Evolutionary conservation across 1,140 invertebrate species (phyloP).

Genomic region (Drosophila repletoides): DNA sequence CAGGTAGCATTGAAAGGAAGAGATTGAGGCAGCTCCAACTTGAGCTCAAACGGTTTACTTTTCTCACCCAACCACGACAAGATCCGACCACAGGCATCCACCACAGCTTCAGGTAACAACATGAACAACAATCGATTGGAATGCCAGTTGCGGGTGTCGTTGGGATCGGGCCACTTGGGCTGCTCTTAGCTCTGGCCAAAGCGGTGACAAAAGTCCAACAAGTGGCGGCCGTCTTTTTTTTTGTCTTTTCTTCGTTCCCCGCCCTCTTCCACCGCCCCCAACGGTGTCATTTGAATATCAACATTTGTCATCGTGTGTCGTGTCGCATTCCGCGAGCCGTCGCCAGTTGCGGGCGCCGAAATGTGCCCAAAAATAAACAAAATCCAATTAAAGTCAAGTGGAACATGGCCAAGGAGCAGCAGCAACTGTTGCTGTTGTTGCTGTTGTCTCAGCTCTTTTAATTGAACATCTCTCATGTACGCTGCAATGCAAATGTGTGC

Average conservation of each 20-base stretch:
- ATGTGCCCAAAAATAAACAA: constrained; percentile 73
- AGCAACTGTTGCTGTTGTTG: constrained; percentile 24
- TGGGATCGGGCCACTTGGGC: constrained; percentile 10
- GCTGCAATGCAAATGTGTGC: constrained; percentile 64
- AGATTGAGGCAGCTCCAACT: constrained; percentile 22
- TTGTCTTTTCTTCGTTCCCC: background rate
- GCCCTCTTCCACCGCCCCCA: constrained; percentile 47
- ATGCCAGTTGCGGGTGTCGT: constrained; percentile 62
- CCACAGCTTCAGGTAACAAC: no score
- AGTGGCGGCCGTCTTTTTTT: constrained; percentile 26
- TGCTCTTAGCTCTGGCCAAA: constrained; percentile 3
- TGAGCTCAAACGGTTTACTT: constrained; percentile 55
- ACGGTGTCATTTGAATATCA: constrained; percentile 76
- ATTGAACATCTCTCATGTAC: constrained; percentile 65
- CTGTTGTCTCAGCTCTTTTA: constrained; percentile 59
- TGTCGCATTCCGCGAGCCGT: constrained; percentile 61
- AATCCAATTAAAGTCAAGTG: constrained; percentile 79
- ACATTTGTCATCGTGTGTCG: constrained; percentile 79
- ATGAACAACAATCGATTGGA: constrained; percentile 71
- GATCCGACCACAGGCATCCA: constrained; percentile 46
- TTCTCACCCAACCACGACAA: constrained; percentile 52
- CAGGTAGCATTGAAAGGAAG: constrained; percentile 42
- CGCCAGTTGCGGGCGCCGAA: constrained; percentile 47
- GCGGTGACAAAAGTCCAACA: constrained; percentile 50
- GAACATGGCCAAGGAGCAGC: constrained; percentile 56